phyloP scores from a whole-genome alignment of 2,797 vertebrate species.

The Mastacembelus armatus region DNA sequence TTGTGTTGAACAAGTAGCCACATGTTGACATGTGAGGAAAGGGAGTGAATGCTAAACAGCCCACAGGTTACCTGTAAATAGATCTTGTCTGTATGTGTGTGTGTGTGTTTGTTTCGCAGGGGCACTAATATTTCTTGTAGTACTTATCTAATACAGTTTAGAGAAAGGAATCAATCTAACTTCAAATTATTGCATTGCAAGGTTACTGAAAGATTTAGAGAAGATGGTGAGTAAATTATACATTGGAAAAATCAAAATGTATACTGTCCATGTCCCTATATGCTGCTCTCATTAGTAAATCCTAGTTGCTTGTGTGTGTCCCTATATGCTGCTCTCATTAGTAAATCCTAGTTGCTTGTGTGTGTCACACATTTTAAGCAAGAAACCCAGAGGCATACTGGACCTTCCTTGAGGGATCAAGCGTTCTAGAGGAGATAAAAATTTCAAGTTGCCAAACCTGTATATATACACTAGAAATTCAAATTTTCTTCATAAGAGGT shows the following conservation, averaged over 20 bases:
- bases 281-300: background rate
- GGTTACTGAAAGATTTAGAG: slow-evolving; percentile 3
- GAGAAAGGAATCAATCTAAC: slow-evolving; percentile 6
- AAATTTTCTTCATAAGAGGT: too few species aligned
- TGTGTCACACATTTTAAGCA: background rate
- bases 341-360: too few species aligned
- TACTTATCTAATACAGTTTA: slow-evolving; percentile 21
- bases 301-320: too few species aligned
- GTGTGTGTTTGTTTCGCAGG: slow-evolving; percentile 1
- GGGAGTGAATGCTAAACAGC: slow-evolving; percentile 54
- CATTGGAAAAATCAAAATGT: background rate
- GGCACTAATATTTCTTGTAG: slow-evolving; percentile 2
- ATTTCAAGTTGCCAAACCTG: too few species aligned
- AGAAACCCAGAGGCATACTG: background rate
- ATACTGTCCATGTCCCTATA: background rate
- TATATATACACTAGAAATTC: too few species aligned
- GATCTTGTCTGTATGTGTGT: slow-evolving; percentile 6
- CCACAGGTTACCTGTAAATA: slow-evolving; percentile 40
- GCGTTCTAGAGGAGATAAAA: background rate
- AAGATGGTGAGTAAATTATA: slow-evolving; percentile 6
- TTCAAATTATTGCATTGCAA: slow-evolving; percentile 14
- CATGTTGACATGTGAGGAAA: slow-evolving; percentile 57
- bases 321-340: too few species aligned
- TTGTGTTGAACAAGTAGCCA: slow-evolving; percentile 68
- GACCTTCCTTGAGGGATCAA: background rate